Evolutionary conservation across 1,140 invertebrate species (phyloP).

Genomic region (Formica selysi): DNA sequence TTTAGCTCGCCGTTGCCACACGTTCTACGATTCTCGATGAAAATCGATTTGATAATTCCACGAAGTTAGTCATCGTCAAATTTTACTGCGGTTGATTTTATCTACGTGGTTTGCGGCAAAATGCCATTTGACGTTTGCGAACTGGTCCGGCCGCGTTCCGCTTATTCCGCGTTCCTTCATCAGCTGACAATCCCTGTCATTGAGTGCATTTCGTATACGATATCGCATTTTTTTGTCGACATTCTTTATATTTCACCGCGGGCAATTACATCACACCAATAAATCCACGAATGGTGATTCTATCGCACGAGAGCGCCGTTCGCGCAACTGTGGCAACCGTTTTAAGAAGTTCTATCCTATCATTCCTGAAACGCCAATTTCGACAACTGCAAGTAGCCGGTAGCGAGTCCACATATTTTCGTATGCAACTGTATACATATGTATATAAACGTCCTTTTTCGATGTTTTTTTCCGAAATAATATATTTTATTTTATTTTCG

Average conservation of each 20-base stretch:
- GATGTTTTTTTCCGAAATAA: background rate
- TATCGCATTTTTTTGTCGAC: slow-evolving; percentile 25
- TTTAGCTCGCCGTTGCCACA: background rate
- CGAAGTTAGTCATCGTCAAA: slow-evolving; percentile 1
- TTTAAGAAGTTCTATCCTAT: slow-evolving; percentile 40
- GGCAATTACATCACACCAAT: slow-evolving; percentile 52
- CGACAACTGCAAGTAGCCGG: background rate
- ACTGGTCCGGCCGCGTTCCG: background rate
- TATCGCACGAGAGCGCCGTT: slow-evolving; percentile 16
- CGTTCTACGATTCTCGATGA: slow-evolving; percentile 13
- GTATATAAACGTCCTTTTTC: background rate
- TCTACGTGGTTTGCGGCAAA: slow-evolving; percentile 33
- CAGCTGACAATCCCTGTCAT: background rate
- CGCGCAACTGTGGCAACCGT: slow-evolving; percentile 43
- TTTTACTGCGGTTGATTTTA: slow-evolving; percentile 42
- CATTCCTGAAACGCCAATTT: slow-evolving; percentile 37
- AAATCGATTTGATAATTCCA: slow-evolving; percentile 47
- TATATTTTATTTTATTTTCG: background rate
- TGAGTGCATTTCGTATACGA: background rate
- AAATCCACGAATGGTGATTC: slow-evolving; percentile 30
- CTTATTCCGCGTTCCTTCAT: slow-evolving; percentile 8
- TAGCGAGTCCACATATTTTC: background rate
- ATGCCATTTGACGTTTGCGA: background rate
- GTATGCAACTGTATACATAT: background rate
- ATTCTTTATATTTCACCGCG: slow-evolving; percentile 26